These are phyloP conservation scores for Rhyacophila brunnea DNA, from an alignment of 1,140 invertebrate species.

Conservation along the genomic window DNA sequence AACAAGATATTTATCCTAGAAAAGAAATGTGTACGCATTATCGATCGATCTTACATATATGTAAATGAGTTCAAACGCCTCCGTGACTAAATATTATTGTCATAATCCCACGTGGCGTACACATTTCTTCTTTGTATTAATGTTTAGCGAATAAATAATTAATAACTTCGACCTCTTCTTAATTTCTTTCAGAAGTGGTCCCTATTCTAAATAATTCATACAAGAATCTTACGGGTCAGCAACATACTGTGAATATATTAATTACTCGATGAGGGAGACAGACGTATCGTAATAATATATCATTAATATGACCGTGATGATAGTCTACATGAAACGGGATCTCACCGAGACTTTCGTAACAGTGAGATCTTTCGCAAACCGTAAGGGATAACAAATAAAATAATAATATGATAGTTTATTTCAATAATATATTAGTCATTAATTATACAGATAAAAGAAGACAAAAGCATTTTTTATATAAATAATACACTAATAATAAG, in stretches of 20 bases:
- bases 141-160: constrained; percentile 9
- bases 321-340: too few relatives aligned
- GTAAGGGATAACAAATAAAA: constrained; percentile 6
- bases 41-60: too few relatives aligned
- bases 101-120: neutral
- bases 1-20: too few relatives aligned
- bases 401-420: constrained; percentile 20
- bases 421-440: constrained; percentile 18
- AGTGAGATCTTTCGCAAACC: too few relatives aligned
- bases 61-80: too few relatives aligned
- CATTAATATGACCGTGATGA: too few relatives aligned
- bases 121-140: constrained; percentile 7
- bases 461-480: constrained; percentile 14
- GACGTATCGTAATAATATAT: too few relatives aligned
- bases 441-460: constrained; percentile 11
- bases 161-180: constrained; percentile 29
- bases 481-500: constrained; percentile 21
- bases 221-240: constrained; percentile 3
- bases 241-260: too few relatives aligned
- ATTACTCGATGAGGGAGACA: too few relatives aligned
- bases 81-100: constrained; percentile 8
- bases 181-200: constrained; percentile 34
- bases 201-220: constrained; percentile 34
- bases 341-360: too few relatives aligned
- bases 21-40: too few relatives aligned